Base-by-base conservation (phyloP, 2,888 invertebrate species). In the Tiliacea citrago region DNA sequence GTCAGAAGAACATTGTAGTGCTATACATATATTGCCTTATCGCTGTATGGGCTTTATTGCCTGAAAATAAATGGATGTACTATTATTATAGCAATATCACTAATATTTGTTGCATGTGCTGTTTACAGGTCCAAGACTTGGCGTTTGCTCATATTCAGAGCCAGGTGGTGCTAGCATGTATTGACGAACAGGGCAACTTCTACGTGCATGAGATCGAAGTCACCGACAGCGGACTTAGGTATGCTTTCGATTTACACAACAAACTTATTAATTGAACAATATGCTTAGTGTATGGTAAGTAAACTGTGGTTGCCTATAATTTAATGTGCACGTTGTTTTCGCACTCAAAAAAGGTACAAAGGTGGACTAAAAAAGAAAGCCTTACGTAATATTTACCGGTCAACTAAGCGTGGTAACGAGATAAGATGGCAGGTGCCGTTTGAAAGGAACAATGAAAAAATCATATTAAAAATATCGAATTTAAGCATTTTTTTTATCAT, bases 91-190 rank as follows among this genome's bases (percentile, higher is more conserved):
- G 8, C 18, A 63, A 47, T 29, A 47, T n/a, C 9, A 49, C 6
- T 49, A 45, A 45, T 45, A 57, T n/a, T 51, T 51, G 4, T 57
- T 49, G 7, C 16, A 42, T 68, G 47, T 70, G 76, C 75, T 73
- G 35, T 68, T 89, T 89, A 5, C 97, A 98, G 92, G 98, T 99
- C n/a, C 97, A 98, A 93, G 99, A 99, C 93, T 94, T 99, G 67
- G 97, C 99, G 2, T 99, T 99, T 96, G 98, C 99, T 7, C 98
- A 98, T 92, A 97, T 98, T 63, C 97, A 97, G 82, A 97, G 97
- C 73, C 97, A 98, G 86, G 97, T 98, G 58, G 97, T 99, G 77
- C 94, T 99, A 58, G 99, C 98, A 0, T 98, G 98, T 86, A 98
- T 99, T 68, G 99, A 99, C 94, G 98, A 98, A 88, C 97, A 97